Evolutionary conservation across 2,888 invertebrate genomes (phyloP).

Genomic region (Ephialtes manifestator): DNA sequence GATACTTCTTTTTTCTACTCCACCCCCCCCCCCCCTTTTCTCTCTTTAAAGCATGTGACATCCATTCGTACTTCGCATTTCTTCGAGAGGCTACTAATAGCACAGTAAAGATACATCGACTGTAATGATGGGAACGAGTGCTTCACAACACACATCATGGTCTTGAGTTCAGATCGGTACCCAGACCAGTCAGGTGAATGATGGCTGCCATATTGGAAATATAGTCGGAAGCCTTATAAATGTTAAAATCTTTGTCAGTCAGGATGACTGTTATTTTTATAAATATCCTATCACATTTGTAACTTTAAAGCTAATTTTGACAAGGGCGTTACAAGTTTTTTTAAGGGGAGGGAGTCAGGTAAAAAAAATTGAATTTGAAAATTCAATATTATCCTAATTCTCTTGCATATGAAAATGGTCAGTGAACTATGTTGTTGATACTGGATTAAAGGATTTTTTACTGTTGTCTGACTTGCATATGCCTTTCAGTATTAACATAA

Average conservation of each 20-base stretch:
- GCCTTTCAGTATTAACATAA: no score
- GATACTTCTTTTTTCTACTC: conserved; percentile 60
- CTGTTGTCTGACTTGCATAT: no score
- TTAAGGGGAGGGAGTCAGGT: no score
- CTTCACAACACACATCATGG: not conserved
- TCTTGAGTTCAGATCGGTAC: not conserved
- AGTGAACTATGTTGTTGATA: no score
- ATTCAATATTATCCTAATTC: no score
- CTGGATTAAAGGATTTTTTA: no score
- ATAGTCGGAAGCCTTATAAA: not conserved
- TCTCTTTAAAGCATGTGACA: conserved; percentile 16
- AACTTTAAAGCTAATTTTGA: not conserved
- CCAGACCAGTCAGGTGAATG: not conserved
- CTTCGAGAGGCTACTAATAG: conserved; percentile 4
- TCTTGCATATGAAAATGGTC: no score
- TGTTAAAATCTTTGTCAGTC: not conserved
- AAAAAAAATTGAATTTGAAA: no score
- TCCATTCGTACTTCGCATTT: conserved; percentile 10
- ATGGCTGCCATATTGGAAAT: not conserved
- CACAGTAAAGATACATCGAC: conserved; percentile 9
- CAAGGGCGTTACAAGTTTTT: no score
- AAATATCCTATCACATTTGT: not conserved
- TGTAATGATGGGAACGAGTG: conserved; percentile 16
- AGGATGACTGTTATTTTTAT: not conserved
- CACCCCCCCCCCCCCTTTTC: conserved; percentile 30